phyloP scores from a whole-genome alignment of 2,797 vertebrate genomes.

The Sphenopsis melanotis region DNA sequence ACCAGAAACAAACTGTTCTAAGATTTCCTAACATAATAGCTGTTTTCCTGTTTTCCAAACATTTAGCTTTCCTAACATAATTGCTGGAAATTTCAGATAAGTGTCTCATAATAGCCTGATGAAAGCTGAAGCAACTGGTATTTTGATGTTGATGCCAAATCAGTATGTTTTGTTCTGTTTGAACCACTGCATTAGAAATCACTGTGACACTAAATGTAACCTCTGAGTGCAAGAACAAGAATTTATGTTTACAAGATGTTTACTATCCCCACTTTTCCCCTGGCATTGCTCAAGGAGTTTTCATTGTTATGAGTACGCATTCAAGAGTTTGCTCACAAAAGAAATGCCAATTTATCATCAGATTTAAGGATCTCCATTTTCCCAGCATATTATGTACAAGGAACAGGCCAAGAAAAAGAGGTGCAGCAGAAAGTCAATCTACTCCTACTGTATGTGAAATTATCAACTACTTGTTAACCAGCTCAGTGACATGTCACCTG shows the following conservation, averaged over 20 bases:
- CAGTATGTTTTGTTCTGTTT: background rate
- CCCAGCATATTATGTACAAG: background rate
- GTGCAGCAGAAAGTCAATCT: background rate
- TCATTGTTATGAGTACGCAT: background rate
- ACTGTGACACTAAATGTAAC: background rate
- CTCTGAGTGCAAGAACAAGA: background rate
- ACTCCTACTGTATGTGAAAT: background rate
- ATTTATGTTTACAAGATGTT: background rate
- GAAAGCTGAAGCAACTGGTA: background rate
- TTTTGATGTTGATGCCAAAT: background rate
- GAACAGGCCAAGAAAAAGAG: background rate
- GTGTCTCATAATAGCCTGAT: background rate
- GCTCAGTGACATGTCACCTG: background rate
- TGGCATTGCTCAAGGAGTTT: background rate
- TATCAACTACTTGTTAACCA: background rate
- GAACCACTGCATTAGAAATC: background rate
- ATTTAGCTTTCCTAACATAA: background rate
- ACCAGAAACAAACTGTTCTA: background rate
- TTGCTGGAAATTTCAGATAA: background rate
- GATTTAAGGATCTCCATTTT: background rate
- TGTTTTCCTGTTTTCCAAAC: background rate
- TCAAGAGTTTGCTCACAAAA: background rate
- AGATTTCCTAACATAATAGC: background rate
- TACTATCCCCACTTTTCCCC: background rate
- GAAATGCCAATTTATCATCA: background rate